Evolutionary conservation across 2,797 vertebrate genomes (phyloP), one percentile per base, ranked within the genome.

Genomic region (Bradypus variegatus): DNA sequence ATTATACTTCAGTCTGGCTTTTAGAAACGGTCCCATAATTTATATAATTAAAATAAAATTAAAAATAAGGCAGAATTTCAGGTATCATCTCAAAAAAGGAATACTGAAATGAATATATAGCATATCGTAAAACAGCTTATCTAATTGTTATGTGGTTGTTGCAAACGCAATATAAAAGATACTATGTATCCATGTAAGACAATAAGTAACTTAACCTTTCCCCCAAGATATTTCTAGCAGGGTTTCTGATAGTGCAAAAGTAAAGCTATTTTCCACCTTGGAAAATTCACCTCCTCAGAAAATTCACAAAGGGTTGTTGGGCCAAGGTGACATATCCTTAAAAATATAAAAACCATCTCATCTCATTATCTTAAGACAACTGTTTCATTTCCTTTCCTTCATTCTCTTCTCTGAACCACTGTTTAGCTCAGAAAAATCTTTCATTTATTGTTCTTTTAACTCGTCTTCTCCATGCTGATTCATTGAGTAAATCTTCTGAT

Each of bases 1-100:
- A 15, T 31, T 89, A 90, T 7, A 81, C 60, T 91, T 93, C 25
- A 88, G 80, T 93, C 60, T 93, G 73, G 69, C 53, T 89, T 91
- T 92, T 64, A 86, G 27, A 90, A 62, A 78, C 41, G 70, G 11
- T 69, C 70, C 58, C 53, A 29, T 80, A 65, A 85, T 12, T 79
- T 88, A 60, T 4, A n/a, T 90, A 14, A 93, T 88, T 75, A 90
- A 92, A 84, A 76, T 13, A 94, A 58, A 41, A 76, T 76, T 81
- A 86, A 90, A 31, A 79, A 33, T 36, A 75, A 64, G 31, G 60
- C 16, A 38, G 64, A 23, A 50, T 58, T 85, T 92, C 88, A 53
- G 38, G 27, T 81, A 85, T 80, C 31, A 86, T 82, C 65, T 90
- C n/a, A 88, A 80, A 90, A 88, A 70, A 79, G n/a, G 23, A 64